Percentiles rank a stretch among this genome's conserved stretches.
Evolutionary conservation across 1,140 invertebrate species (phyloP).

Genomic region (Macrostomum lignano): DNA sequence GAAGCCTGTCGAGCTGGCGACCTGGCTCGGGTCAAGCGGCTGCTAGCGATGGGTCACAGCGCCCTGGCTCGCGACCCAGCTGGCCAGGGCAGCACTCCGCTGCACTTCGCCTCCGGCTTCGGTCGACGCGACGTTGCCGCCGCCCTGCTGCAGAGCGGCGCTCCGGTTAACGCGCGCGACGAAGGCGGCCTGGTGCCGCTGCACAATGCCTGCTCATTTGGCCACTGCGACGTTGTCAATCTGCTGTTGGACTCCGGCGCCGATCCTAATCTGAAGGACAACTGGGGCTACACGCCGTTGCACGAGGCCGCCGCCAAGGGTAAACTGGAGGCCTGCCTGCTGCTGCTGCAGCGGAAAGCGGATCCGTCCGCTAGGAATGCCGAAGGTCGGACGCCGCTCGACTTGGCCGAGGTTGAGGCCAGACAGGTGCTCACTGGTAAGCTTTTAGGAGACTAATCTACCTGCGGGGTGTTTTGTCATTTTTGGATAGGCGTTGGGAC

Average conservation of each 20-base stretch:
- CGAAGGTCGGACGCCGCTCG: constrained; percentile 70
- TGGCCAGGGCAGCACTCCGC: constrained; percentile 67
- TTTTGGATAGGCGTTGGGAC: too few species aligned
- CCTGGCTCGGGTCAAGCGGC: constrained; percentile 58
- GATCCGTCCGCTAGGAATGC: constrained; percentile 70
- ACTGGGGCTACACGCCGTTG: constrained; percentile 52
- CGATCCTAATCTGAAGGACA: constrained; percentile 68
- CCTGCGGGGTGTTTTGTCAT: too few species aligned
- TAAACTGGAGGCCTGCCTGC: constrained; percentile 24
- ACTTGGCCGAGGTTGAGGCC: constrained; percentile 51
- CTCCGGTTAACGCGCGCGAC: constrained; percentile 44
- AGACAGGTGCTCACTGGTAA: constrained; percentile 55
- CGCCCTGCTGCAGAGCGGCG: constrained; percentile 63
- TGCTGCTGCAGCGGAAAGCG: constrained; percentile 34
- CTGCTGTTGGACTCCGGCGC: constrained; percentile 46
- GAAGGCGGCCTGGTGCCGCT: constrained; percentile 57
- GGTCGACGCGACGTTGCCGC: constrained; percentile 70
- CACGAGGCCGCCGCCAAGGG: constrained; percentile 34
- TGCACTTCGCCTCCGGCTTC: constrained; percentile 89
- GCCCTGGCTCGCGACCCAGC: constrained; percentile 79
- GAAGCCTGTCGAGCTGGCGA: constrained; percentile 85
- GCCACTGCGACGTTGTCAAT: constrained; percentile 70
- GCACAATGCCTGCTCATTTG: constrained; percentile 82
- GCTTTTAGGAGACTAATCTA: constrained; percentile 4
- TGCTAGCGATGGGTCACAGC: constrained; percentile 39